Percentiles rank a stretch among this genome's conserved stretches.
These are phyloP conservation scores for Caenorhabditis sinica DNA, from an alignment of 2,888 invertebrate species.

Conservation along the genomic window DNA sequence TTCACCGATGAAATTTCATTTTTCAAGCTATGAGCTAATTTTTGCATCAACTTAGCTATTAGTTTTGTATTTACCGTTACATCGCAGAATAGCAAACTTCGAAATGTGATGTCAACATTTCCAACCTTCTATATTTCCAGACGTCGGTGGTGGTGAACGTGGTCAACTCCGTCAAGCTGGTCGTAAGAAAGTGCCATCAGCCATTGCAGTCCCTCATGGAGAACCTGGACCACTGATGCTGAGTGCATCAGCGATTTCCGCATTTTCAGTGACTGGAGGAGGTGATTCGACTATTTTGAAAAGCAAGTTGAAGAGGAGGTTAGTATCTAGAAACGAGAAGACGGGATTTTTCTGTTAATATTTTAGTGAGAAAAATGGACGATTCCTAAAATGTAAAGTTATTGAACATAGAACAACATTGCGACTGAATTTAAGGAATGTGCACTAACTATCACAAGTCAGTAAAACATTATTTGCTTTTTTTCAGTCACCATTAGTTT, in stretches of 20 bases:
- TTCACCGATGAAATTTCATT: no score
- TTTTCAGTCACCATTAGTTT: no score
- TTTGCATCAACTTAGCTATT: no score
- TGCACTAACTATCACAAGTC: no score
- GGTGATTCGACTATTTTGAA: conserved; percentile 66
- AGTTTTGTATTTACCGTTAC: no score
- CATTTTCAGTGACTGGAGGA: conserved; percentile 63
- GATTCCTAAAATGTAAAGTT: no score
- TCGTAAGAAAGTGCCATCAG: conserved; percentile 39
- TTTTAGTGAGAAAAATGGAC: background rate
- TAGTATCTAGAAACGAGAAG: background rate
- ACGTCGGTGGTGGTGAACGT: conserved; percentile 47
- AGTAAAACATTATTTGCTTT: no score
- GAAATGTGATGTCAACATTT: background rate
- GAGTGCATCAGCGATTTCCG: conserved; percentile 68
- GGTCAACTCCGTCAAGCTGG: conserved; percentile 53
- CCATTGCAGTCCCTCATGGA: conserved; percentile 39
- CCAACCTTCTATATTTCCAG: conserved; percentile 20
- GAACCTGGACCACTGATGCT: conserved; percentile 68
- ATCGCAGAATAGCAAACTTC: no score
- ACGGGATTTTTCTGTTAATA: background rate
- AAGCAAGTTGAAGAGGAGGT: conserved; percentile 76
- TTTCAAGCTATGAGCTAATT: no score
- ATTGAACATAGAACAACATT: no score
- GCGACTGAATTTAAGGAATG: no score